These are phyloP conservation scores for Eugnorisma glareosa DNA, from an alignment of 2,888 invertebrate genomes.

Conservation along the genomic window DNA sequence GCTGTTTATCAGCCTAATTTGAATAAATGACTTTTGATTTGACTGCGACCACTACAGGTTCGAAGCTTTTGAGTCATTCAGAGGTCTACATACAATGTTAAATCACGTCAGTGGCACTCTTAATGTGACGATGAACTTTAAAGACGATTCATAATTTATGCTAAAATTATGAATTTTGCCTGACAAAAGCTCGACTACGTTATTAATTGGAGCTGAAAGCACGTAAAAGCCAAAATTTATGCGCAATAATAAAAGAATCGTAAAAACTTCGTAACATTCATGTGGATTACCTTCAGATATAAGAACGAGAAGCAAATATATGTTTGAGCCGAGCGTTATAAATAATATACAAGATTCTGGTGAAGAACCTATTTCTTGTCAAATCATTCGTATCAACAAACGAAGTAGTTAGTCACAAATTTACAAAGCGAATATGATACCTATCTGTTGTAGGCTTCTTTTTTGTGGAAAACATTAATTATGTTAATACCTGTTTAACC, in stretches of 20 bases:
- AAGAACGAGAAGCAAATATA: conserved; percentile 47
- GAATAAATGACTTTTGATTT: background rate
- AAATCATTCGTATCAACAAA: background rate
- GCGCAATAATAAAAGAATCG: conserved; percentile 64
- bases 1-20: background rate
- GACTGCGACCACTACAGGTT: background rate
- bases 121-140: background rate
- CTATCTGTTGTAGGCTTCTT: background rate
- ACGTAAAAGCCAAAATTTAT: conserved; percentile 68
- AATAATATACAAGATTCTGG: conserved; percentile 20
- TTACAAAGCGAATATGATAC: background rate
- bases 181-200: conserved; percentile 44
- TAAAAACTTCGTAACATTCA: conserved; percentile 67
- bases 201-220: conserved; percentile 67
- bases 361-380: conserved; percentile 22
- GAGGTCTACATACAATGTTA: background rate
- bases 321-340: background rate
- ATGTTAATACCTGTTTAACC: background rate
- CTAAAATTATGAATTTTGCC: background rate
- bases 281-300: conserved; percentile 64
- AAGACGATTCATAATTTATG: conserved; percentile 17
- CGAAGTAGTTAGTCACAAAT: background rate
- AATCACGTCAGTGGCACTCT: background rate
- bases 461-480: background rate
- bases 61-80: background rate